Evolutionary conservation across 2,113 vertebrate genomes (phyloP).

Genomic region (Turnix velox): DNA sequence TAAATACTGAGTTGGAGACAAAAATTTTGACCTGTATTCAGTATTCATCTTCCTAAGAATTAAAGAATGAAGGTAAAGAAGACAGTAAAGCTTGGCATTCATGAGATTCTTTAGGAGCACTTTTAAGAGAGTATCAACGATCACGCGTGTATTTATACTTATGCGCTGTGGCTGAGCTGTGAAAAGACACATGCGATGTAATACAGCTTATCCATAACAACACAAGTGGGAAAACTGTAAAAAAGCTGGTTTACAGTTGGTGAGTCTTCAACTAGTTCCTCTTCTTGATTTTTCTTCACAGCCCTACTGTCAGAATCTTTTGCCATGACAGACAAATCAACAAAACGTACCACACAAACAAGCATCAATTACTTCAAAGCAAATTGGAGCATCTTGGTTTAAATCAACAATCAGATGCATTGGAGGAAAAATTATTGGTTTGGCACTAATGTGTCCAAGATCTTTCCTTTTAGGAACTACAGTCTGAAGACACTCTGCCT

Average conservation of each 20-base stretch:
- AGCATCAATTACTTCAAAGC: background rate
- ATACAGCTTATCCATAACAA: background rate
- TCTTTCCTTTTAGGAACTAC: background rate
- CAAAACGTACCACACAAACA: background rate
- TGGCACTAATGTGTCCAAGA: background rate
- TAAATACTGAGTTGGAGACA: constrained; percentile 80
- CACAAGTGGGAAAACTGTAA: background rate
- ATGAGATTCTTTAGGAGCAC: background rate
- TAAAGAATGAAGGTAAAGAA: background rate
- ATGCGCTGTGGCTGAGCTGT: background rate
- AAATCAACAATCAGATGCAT: background rate
- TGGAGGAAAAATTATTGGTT: background rate
- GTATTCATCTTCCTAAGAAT: constrained; percentile 80
- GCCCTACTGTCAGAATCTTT: background rate
- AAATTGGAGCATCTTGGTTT: background rate
- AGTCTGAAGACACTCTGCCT: background rate
- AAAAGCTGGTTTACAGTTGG: background rate
- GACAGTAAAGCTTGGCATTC: background rate
- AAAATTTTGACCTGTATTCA: constrained; percentile 85
- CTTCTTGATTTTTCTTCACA: background rate
- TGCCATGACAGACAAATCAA: background rate
- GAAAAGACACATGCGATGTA: background rate
- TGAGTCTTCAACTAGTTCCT: background rate
- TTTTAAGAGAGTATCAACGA: background rate
- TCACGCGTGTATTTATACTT: background rate